Base-by-base conservation (phyloP, 2,888 invertebrate genomes). In the Hirtodrosophila trivittata region DNA sequence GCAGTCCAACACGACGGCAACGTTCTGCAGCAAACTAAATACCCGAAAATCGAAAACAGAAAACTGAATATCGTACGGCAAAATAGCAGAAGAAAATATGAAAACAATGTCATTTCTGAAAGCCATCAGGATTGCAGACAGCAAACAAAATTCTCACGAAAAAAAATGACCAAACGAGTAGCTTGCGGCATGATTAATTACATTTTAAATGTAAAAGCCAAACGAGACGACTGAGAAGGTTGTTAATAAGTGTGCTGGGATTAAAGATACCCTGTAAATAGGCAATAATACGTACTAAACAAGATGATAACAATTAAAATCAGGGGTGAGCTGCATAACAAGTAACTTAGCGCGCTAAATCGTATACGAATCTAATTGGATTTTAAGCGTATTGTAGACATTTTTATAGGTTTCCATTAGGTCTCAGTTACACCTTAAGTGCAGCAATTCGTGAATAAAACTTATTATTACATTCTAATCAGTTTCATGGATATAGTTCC, bases 101-200 rank as follows among this genome's bases (percentile, higher is more conserved):
- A 42, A 52, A 35, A 16, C 18, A 50, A 32, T 58, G 60, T 38
- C 57, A 39, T 43, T 35, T 10, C 14, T 26, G 54, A 45, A 72
- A 47, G 72, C 49, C 65, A 68, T 75, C 66, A 77, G 38, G 54
- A 75, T 51, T 66, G 45, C 58, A 57, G 55, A 60, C 55, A 39
- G 41, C 54, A 30, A 54, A 47, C 45, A 42, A 47, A 66, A 77
- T 63, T 81, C 60, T 51, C 39, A 47, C 50, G 62, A 39, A 70
- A 49, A 63, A 41, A 56, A 35, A 33, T 38, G 42, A 60, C 47
- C 46, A 25, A 33, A n/a, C 59, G 35, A 9, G 9, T 28, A 33
- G 26, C 39, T 28, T 41, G 35, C 33, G 35, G 39, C 32, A 64
- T 82, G 67, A 82, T 75, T 68, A 70, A 73, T 75, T 55, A 56